phyloP scores from a whole-genome alignment of 2,113 vertebrate species.

The Morone chrysops region DNA sequence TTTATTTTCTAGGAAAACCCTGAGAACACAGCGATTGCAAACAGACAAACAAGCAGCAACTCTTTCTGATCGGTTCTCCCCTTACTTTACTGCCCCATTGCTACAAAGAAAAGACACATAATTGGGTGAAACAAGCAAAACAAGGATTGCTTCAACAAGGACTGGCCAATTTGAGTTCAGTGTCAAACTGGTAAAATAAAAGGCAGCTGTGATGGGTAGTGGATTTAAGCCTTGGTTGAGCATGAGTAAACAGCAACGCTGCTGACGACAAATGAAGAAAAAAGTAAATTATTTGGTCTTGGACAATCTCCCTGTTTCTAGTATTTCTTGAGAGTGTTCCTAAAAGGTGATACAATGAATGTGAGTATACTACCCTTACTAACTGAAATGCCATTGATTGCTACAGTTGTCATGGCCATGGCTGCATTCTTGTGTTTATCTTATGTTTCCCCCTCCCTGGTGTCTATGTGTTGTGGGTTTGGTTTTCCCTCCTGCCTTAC shows the following conservation, averaged over 20 bases:
- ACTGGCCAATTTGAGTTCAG: slow-evolving; percentile 2
- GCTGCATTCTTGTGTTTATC: too few relatives aligned
- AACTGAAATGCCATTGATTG: background rate
- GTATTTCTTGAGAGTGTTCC: background rate
- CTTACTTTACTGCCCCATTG: background rate
- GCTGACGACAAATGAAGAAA: background rate
- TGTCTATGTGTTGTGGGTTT: too few relatives aligned
- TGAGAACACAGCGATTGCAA: background rate
- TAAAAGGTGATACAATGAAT: background rate
- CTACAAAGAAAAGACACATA: slow-evolving; percentile 4
- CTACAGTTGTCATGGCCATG: background rate
- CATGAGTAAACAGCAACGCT: background rate
- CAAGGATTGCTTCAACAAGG: background rate
- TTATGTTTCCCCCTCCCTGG: too few relatives aligned
- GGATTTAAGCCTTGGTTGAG: background rate
- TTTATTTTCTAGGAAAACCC: slow-evolving; percentile 24
- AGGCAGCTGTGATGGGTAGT: background rate
- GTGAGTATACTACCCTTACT: background rate
- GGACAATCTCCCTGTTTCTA: background rate
- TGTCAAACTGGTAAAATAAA: slow-evolving; percentile 25
- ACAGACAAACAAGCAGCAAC: slow-evolving; percentile 13
- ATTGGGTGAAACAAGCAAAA: slow-evolving; percentile 7
- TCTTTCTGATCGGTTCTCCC: background rate
- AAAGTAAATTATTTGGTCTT: background rate
- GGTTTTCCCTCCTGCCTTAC: too few relatives aligned